Evolutionary conservation across 2,113 vertebrate species (phyloP), one percentile per base, ranked within the genome.

Genomic region (Caloenas nicobarica): DNA sequence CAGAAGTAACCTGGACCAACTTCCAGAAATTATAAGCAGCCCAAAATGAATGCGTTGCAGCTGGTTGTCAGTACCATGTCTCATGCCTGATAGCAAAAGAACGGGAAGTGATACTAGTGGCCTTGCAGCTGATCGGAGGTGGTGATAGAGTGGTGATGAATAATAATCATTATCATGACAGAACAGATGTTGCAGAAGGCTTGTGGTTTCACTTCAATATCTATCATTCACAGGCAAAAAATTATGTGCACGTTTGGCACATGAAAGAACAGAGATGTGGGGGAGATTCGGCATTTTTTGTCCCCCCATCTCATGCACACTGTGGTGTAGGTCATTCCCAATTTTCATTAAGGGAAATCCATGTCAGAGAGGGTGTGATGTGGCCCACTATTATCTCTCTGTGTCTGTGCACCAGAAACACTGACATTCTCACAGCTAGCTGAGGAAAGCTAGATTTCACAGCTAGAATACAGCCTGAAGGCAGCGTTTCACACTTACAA

Each of bases 171-270:
- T 64, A 83, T 25, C 8, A 5, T 48, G 77, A 78, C 65, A 88
- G 80, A 94, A 92, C 88, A 95, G 72, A 93, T 86, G 88, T 92
- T 94, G 83, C 60, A 81, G 76, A 46, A 64, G 16, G 34, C 60
- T 83, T 91, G 76, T 78, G 69, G 56, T 56, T 95, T 94, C 54
- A 44, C 38, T 91, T 91, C 80, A 57, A 0, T 50, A 92, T 70
- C 60, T 54, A 56, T 4, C 51, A 61, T 70, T 73, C 4, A 8
- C 58, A 80, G 58, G 31, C 72, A 71, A 53, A 58, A 91, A 50
- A 21, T 10, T 2, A 26, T 0, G 0, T 15, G 16, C 11, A 5
- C 2, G 5, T 50, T 34, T 88, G 40, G n/a, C 31, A 48, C 0
- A 0, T 10, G 40, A 90, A 86, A 62, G 68, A 76, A 28, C 9